phyloP scores from a whole-genome alignment of 1,140 invertebrate species.

The Dinoponera quadriceps region DNA sequence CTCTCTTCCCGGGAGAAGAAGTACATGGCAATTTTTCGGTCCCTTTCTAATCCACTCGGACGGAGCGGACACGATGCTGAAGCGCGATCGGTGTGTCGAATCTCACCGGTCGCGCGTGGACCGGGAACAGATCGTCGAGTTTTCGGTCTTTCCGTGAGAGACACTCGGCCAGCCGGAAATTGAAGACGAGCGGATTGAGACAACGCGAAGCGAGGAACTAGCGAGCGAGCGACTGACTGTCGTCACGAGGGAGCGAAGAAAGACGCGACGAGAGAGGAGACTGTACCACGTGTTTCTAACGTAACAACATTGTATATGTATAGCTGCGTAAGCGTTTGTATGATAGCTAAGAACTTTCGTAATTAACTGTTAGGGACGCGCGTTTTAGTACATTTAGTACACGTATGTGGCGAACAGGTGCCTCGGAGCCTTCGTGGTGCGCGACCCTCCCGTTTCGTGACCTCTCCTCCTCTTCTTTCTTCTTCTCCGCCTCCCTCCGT shows the following conservation, averaged over 20 bases:
- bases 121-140: not conserved
- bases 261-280: constrained; percentile 30
- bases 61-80: too few species aligned
- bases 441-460: constrained; percentile 63
- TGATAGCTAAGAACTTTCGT: constrained; percentile 68
- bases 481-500: not conserved
- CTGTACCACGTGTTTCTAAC: constrained; percentile 67
- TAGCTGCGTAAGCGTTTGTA: constrained; percentile 70
- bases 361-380: constrained; percentile 62
- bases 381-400: constrained; percentile 53
- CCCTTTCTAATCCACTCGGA: too few species aligned
- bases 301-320: constrained; percentile 63
- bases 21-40: too few species aligned
- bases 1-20: too few species aligned
- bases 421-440: constrained; percentile 60
- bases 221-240: not conserved
- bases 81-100: not conserved
- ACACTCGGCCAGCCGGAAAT: not conserved
- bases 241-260: not conserved
- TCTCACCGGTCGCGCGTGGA: not conserved
- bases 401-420: constrained; percentile 51
- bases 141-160: constrained; percentile 15
- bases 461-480: constrained; percentile 39
- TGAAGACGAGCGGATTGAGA: not conserved
- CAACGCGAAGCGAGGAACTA: constrained; percentile 3